A percentile compares a stretch with the other conserved stretches of the same genome.
These are phyloP conservation scores for Cacatua alba DNA, from an alignment of 2,113 vertebrate species.

Conservation along the genomic window DNA sequence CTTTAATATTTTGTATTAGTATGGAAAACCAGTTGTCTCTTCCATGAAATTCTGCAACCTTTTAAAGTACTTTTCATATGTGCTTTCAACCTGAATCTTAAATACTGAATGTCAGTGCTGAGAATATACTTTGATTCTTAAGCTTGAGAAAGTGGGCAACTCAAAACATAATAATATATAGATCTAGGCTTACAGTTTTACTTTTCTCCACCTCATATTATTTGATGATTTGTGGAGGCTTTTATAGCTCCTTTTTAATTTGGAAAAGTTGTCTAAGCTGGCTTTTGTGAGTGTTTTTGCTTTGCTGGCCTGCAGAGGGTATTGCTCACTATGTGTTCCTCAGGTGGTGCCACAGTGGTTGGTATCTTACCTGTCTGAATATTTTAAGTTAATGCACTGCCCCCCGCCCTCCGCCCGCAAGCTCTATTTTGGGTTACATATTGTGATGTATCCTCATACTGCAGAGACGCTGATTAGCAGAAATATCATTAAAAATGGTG, in stretches of 20 bases:
- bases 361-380: background rate
- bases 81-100: background rate
- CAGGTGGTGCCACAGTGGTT: background rate
- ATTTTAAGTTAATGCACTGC: background rate
- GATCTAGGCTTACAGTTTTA: background rate
- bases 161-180: background rate
- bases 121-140: background rate
- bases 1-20: background rate
- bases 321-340: constrained; percentile 26
- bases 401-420: background rate
- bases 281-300: background rate
- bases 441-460: background rate
- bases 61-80: background rate
- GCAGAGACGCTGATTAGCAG: background rate
- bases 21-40: background rate
- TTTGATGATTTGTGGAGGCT: background rate
- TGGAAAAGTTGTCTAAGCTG: background rate
- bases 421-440: background rate
- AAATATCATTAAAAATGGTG: background rate
- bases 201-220: background rate
- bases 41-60: background rate
- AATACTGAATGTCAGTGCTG: background rate
- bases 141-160: background rate
- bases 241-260: background rate
- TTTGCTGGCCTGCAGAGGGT: constrained; percentile 69